Conservation (phyloP, 2,797 vertebrate species). For the Eremophila alpestris region DNA sequence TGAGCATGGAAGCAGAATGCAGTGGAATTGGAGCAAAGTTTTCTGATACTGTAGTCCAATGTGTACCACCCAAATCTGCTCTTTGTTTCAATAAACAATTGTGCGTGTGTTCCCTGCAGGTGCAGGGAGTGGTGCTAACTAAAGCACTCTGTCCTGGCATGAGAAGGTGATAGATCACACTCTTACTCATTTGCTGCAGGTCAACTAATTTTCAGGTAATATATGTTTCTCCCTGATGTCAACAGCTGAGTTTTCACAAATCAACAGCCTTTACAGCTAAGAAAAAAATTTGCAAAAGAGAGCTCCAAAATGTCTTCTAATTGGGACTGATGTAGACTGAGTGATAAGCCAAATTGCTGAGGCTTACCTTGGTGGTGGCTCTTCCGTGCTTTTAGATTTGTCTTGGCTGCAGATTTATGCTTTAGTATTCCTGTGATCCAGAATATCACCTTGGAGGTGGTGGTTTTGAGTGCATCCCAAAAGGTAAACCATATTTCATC, state of each 20-base stretch:
- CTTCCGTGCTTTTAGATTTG: neutral
- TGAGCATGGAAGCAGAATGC: fast-evolving
- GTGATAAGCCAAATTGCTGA: neutral
- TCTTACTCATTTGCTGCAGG: neutral
- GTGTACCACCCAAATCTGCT: neutral
- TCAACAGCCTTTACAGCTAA: neutral
- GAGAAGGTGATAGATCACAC: neutral
- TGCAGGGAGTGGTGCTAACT: neutral
- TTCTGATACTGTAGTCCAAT: neutral
- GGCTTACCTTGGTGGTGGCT: neutral
- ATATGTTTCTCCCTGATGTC: neutral
- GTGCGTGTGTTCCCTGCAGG: neutral
- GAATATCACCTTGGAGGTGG: neutral
- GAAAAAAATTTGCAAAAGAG: neutral
- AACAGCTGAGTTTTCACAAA: neutral
- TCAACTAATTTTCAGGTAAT: neutral
- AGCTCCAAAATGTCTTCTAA: fast-evolving
- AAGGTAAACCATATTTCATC: neutral
- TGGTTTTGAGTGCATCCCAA: neutral
- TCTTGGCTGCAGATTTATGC: neutral
- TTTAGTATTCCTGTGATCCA: neutral
- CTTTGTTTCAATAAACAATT: neutral
- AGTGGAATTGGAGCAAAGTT: neutral
- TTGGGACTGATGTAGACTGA: neutral
- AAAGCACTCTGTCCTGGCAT: neutral